Evolutionary conservation across 2,797 vertebrate species (phyloP), one percentile per base, ranked within the genome.

Genomic region (Myiotriccus ornatus): DNA sequence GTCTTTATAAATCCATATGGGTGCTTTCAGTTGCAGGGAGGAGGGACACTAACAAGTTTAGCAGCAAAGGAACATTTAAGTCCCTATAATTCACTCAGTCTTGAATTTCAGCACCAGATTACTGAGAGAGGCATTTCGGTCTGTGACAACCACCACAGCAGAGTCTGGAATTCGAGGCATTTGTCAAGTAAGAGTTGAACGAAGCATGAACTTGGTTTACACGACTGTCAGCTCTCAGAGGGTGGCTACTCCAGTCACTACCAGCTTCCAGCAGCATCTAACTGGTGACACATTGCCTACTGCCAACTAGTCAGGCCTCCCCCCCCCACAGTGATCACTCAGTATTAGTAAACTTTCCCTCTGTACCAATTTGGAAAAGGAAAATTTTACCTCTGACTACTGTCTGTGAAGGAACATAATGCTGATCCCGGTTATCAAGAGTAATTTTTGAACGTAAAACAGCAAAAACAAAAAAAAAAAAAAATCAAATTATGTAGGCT

Each of bases 401-500:
- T 10, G 10, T 13, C 62, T 69, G 47, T 55, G 59, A 84, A 63
- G 14, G 55, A n/a, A 87, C 15, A 11, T 17, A 52, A 22, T 41
- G 30, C 14, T 25, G 24, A 25, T 76, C 23, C 16, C 37, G 49
- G 11, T 19, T 89, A 35, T 53, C 56, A 75, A 49, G 15, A 25
- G 21, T 30, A 22, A 23, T 50, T 75, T 60, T 44, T 63, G 50
- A 75, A 39, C 46, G 37, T 44, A 17, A 81, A 78, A 69, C 39
- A 11, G 15, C 8, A 43, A 81, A 67, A 69, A 9, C 27, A 37
- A 18, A 10, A 41, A 14, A 39, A 39, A 39, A 39, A 41, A 41
- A 41, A 39, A 39, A 0, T 0, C 9, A 46, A 56, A 47, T 34
- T 43, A 47, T 5, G 16, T 1, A 44, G 17, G 21, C 10, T 52